These are phyloP conservation scores for Tenualosa thibaudeaui DNA, from an alignment of 2,797 vertebrate genomes.

Conservation along the genomic window DNA sequence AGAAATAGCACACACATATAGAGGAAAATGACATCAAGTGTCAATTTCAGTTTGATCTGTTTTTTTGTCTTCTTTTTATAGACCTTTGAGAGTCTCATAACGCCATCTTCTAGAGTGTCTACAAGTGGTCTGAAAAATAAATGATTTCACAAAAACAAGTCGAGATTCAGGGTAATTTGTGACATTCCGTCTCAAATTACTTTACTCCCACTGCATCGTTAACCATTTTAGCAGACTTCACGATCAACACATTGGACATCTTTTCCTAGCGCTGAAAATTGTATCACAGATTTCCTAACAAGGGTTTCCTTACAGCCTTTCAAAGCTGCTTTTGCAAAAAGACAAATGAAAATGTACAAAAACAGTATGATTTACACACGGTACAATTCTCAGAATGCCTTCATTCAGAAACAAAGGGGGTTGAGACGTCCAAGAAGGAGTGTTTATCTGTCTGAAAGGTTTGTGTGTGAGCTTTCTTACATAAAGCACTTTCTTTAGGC, in stretches of 20 bases:
- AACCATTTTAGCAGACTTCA: neutral
- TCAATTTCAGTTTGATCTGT: neutral
- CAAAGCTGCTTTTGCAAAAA: neutral
- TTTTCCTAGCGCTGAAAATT: neutral
- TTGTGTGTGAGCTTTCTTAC: neutral
- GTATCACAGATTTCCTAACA: neutral
- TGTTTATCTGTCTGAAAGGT: slow-evolving; percentile 16
- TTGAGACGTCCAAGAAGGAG: neutral
- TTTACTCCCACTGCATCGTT: neutral
- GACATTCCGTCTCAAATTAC: neutral
- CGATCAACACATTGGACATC: neutral
- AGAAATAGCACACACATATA: neutral
- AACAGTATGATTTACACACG: slow-evolving; percentile 9
- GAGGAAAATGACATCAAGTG: neutral
- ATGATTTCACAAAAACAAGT: neutral
- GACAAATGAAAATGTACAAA: neutral
- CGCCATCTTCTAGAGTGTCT: neutral
- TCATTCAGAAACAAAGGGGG: slow-evolving; percentile 12
- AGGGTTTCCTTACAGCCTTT: neutral
- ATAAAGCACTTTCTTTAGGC: slow-evolving; percentile 26
- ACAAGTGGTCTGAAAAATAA: neutral
- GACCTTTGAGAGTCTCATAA: neutral
- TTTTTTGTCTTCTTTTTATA: too few relatives aligned
- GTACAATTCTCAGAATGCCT: neutral
- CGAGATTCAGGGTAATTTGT: neutral